A percentile compares a stretch with the other conserved stretches of the same genome.
Evolutionary conservation across 2,113 vertebrate genomes (phyloP).

Genomic region (Sminthopsis crassicaudata): DNA sequence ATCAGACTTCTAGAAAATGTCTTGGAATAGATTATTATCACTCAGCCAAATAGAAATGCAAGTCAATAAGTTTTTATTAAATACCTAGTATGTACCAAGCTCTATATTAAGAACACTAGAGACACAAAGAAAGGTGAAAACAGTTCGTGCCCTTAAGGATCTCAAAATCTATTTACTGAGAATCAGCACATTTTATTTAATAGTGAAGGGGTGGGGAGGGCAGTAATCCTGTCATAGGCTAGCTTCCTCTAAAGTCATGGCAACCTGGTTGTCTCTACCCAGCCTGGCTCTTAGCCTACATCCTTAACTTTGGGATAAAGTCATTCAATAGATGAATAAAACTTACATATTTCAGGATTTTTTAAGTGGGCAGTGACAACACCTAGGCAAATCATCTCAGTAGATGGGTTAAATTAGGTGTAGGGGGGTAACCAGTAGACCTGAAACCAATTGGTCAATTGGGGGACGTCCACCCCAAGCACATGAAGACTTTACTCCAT

Average conservation of each 20-base stretch:
- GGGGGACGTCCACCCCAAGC: neutral
- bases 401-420: neutral
- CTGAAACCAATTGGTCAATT: neutral
- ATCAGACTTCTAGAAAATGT: neutral
- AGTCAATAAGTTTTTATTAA: neutral
- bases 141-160: neutral
- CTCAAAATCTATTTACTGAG: neutral
- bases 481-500: neutral
- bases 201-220: neutral
- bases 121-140: neutral
- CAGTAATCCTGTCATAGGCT: neutral
- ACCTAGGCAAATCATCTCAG: neutral
- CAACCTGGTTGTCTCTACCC: neutral
- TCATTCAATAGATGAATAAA: neutral
- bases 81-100: neutral
- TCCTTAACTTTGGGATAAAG: neutral
- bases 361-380: neutral
- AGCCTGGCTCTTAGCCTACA: neutral
- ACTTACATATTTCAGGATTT: neutral
- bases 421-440: neutral
- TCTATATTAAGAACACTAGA: neutral
- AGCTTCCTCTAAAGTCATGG: neutral
- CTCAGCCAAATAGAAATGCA: neutral
- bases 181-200: neutral
- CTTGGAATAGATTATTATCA: neutral